Evolutionary conservation across 2,113 vertebrate species (phyloP).

Genomic region (Planiliza haematocheilus): DNA sequence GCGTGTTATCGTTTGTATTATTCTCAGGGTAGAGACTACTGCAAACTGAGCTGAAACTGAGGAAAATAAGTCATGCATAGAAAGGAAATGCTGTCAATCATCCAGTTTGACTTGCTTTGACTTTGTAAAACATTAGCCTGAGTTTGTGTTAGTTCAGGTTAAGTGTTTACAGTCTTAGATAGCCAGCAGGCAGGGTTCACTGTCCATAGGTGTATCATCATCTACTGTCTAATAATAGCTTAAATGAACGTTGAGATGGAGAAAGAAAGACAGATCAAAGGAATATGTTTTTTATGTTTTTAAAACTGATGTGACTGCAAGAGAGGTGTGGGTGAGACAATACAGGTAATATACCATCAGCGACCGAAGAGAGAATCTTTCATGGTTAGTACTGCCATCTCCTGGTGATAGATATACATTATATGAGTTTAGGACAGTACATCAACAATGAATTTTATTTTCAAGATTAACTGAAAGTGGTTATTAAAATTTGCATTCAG

Average conservation of each 20-base stretch:
- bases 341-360: conserved; percentile 32
- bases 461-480: neutral
- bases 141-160: conserved; percentile 63
- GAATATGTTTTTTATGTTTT: conserved; percentile 11
- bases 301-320: conserved; percentile 18
- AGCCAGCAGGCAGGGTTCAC: conserved; percentile 50
- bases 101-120: conserved; percentile 47
- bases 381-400: conserved; percentile 74
- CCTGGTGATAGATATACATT: conserved; percentile 50
- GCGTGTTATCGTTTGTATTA: neutral
- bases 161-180: conserved; percentile 72
- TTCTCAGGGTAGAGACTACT: neutral
- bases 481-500: neutral
- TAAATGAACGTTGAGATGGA: conserved; percentile 11
- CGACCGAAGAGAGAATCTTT: conserved; percentile 24
- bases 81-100: conserved; percentile 5
- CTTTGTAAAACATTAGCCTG: conserved; percentile 70
- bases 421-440: neutral
- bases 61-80: neutral
- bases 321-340: conserved; percentile 22
- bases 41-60: neutral
- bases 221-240: conserved; percentile 61
- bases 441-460: neutral
- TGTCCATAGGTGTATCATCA: conserved; percentile 58
- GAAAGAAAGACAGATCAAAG: conserved; percentile 25